Evolutionary conservation across 2,888 invertebrate genomes (phyloP).

Genomic region (Busseola fusca): DNA sequence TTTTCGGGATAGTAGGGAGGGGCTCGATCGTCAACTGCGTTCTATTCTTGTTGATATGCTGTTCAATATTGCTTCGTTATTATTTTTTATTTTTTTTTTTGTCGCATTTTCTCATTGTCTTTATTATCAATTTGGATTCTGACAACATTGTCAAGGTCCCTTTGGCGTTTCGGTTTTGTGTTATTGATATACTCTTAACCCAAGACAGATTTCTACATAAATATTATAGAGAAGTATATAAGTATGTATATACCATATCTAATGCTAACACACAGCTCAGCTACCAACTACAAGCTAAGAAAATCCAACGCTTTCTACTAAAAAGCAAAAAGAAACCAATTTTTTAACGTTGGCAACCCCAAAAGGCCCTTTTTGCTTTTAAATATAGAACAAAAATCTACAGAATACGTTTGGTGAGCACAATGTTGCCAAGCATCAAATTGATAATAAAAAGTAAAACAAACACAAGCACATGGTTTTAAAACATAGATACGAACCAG

Average conservation of each 20-base stretch:
- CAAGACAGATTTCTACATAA: slow-evolving; percentile 71
- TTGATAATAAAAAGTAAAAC: slow-evolving; percentile 87
- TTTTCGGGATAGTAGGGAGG: slow-evolving; percentile 75
- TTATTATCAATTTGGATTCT: slow-evolving; percentile 87
- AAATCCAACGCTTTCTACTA: slow-evolving; percentile 79
- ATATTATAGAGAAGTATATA: slow-evolving; percentile 71
- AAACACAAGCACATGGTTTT: slow-evolving; percentile 86
- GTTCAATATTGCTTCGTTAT: slow-evolving; percentile 77
- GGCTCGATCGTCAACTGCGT: slow-evolving; percentile 86
- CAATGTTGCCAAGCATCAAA: slow-evolving; percentile 89
- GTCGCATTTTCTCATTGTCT: slow-evolving; percentile 64
- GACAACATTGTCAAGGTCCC: slow-evolving; percentile 86
- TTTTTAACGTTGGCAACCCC: slow-evolving; percentile 62
- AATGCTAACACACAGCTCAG: slow-evolving; percentile 78
- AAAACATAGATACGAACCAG: slow-evolving; percentile 68
- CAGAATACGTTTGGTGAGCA: slow-evolving; percentile 80
- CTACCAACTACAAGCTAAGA: slow-evolving; percentile 84
- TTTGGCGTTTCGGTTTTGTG: slow-evolving; percentile 59
- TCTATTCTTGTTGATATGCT: slow-evolving; percentile 88
- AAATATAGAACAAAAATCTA: slow-evolving; percentile 68
- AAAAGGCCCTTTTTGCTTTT: slow-evolving; percentile 81
- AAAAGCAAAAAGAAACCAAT: slow-evolving; percentile 82
- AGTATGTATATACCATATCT: slow-evolving; percentile 66
- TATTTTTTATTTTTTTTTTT: slow-evolving; percentile 63
- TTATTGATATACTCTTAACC: slow-evolving; percentile 64